phyloP scores from a whole-genome alignment of 2,113 vertebrate genomes.

The Ranitomeya variabilis region DNA sequence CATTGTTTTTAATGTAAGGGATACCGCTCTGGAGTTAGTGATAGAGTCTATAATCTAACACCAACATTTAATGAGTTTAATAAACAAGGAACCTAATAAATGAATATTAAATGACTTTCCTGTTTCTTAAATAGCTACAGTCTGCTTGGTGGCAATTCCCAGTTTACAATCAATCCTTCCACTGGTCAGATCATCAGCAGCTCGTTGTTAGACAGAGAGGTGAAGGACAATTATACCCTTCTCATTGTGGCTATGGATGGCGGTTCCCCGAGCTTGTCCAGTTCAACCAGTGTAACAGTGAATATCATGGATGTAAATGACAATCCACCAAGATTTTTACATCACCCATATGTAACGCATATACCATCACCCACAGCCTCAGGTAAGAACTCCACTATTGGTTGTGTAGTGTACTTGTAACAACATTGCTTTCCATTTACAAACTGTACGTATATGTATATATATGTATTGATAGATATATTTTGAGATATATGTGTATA shows the following conservation, averaged over 20 bases:
- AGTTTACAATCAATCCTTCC: constrained; percentile 96
- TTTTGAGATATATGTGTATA: no score
- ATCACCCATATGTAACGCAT: constrained; percentile 96
- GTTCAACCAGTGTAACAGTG: constrained; percentile 88
- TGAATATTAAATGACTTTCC: constrained; percentile 12
- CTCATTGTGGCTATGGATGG: constrained; percentile 88
- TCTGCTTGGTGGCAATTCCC: constrained; percentile 85
- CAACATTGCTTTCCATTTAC: neutral
- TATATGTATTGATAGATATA: no score
- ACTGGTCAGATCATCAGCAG: constrained; percentile 97
- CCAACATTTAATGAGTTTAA: constrained; percentile 17
- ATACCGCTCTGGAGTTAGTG: neutral
- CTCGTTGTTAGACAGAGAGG: constrained; percentile 87
- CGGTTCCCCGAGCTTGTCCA: constrained; percentile 85
- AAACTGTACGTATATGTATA: no score
- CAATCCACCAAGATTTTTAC: constrained; percentile 93
- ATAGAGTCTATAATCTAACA: neutral
- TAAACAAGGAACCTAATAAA: neutral
- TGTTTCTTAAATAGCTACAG: constrained; percentile 80
- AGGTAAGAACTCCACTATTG: constrained; percentile 72
- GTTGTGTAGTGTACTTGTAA: neutral
- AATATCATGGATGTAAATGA: constrained; percentile 89
- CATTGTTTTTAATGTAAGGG: constrained; percentile 24
- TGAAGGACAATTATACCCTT: constrained; percentile 84
- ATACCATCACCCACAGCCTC: constrained; percentile 83